Evolutionary conservation across 1,140 invertebrate genomes (phyloP), one percentile per base, ranked within the genome.

Genomic region (Battus philenor): DNA sequence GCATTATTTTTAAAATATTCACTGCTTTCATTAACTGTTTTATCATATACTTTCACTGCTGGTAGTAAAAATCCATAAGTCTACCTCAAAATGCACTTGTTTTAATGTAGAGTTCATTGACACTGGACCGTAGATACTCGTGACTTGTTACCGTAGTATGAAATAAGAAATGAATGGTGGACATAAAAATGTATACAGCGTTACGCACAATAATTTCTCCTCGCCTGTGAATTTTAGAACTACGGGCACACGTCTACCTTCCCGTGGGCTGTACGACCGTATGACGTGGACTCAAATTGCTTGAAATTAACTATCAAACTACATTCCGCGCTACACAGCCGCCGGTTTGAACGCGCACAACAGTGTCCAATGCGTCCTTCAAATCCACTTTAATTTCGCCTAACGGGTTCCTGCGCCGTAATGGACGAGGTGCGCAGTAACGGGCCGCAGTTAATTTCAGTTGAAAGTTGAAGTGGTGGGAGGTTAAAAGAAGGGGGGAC

Each of bases 221-320:
- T 50, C 45, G 46, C 52, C 44, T 27, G 31, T 34, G 31, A 41
- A 38, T 44, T 52, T 43, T 59, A 48, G 13, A 46, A 29, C 54
- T 62, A 55, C 64, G 29, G 38, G 59, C 73, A 67, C 77, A 75
- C 77, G 75, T 70, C 77, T 54, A 53, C 45, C 34, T 46, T 53
- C n/a, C 54, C 61, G 78, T 79, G 59, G 75, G 78, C 73, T 73
- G 56, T 51, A 48, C 53, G 59, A 72, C 67, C 54, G 60, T 75
- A 67, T 82, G 78, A 82, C 78, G 75, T 74, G 68, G 59, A 63
- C 49, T 64, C 51, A 13, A 44, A 54, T 56, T 54, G 59, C 46
- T 60, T 52, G 48, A 57, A 66, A 73, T 65, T 62, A 60, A 76
- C 54, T 52, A 63, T 46, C 47, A 49, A 55, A 57, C 33, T 41